A percentile compares a stretch with the other conserved stretches of the same genome.
These are phyloP conservation scores for Coleophora flavipennella DNA, from an alignment of 2,888 invertebrate genomes.

Conservation along the genomic window DNA sequence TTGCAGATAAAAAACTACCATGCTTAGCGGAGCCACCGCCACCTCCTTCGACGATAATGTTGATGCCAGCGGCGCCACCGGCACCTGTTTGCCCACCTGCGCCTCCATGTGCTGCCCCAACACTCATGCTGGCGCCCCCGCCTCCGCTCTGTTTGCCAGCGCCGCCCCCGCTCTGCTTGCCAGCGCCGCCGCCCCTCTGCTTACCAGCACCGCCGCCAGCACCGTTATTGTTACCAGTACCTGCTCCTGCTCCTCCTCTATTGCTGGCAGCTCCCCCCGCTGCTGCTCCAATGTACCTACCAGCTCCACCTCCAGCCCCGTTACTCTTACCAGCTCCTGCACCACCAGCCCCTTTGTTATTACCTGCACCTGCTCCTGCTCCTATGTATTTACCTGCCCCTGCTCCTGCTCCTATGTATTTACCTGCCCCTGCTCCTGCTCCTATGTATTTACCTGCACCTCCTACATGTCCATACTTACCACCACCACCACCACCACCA, in stretches of 20 bases:
- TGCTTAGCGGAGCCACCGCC: slow-evolving; percentile 22
- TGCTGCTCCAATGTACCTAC: slow-evolving; percentile 14
- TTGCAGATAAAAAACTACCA: slow-evolving; percentile 14
- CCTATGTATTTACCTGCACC: slow-evolving; percentile 4
- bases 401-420: slow-evolving; percentile 14
- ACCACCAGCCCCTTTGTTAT: slow-evolving; percentile 19
- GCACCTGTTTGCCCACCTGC: slow-evolving; percentile 28
- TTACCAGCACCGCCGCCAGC: slow-evolving; percentile 15
- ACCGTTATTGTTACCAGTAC: slow-evolving; percentile 16
- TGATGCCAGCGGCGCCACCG: slow-evolving; percentile 45
- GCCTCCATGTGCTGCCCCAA: slow-evolving; percentile 21
- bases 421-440: slow-evolving; percentile 16
- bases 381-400: slow-evolving; percentile 8
- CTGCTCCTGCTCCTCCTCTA: slow-evolving; percentile 16
- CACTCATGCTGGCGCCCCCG: slow-evolving; percentile 16
- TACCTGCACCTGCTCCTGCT: slow-evolving; percentile 17
- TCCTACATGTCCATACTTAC: slow-evolving; percentile 8
- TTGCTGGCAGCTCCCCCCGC: slow-evolving; percentile 18
- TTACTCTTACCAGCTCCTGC: slow-evolving; percentile 22
- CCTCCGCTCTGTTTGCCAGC: slow-evolving; percentile 16
- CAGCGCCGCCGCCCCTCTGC: slow-evolving; percentile 13
- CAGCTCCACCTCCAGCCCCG: slow-evolving; percentile 18
- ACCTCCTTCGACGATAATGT: slow-evolving; percentile 42
- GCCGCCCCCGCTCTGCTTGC: slow-evolving; percentile 22
- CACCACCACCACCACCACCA: slow-evolving; percentile 16